Conservation (phyloP, 2,113 vertebrate species). For the Channa maculata region DNA sequence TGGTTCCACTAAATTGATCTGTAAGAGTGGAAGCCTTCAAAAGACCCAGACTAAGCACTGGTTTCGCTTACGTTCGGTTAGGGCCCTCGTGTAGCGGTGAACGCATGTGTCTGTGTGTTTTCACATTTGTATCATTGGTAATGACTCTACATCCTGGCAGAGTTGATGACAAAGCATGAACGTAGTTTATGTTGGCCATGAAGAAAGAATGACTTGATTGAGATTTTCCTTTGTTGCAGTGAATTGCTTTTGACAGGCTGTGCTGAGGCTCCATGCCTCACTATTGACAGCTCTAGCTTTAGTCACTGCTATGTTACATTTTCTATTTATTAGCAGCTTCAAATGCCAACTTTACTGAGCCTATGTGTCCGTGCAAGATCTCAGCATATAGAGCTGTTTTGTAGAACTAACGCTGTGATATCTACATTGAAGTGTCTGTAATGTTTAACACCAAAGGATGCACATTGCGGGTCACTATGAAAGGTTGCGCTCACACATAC, state of each 20-base stretch:
- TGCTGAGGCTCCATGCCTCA: conserved; percentile 35
- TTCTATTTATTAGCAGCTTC: conserved; percentile 54
- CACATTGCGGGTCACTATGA: conserved; percentile 7
- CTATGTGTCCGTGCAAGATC: conserved; percentile 25
- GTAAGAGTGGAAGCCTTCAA: conserved; percentile 66
- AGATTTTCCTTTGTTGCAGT: conserved; percentile 61
- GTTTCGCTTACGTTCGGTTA: conserved; percentile 49
- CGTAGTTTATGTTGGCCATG: conserved; percentile 16
- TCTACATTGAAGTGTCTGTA: conserved; percentile 18
- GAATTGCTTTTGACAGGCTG: conserved; percentile 69
- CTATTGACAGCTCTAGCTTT: conserved; percentile 56
- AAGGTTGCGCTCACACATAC: conserved; percentile 19
- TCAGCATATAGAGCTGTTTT: conserved; percentile 17
- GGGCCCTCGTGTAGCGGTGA: background rate
- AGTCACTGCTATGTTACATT: conserved; percentile 55
- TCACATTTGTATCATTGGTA: conserved; percentile 40
- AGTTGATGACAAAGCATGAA: conserved; percentile 35
- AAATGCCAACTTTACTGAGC: conserved; percentile 42
- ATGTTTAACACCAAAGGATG: conserved; percentile 19
- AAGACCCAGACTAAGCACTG: conserved; percentile 28
- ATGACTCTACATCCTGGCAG: conserved; percentile 41
- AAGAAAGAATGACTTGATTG: conserved; percentile 57
- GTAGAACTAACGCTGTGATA: background rate
- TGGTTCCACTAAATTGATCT: conserved; percentile 77
- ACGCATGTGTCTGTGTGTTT: conserved; percentile 12